Base-by-base conservation (phyloP, 2,797 vertebrate genomes). In the Threskiornis aethiopicus region DNA sequence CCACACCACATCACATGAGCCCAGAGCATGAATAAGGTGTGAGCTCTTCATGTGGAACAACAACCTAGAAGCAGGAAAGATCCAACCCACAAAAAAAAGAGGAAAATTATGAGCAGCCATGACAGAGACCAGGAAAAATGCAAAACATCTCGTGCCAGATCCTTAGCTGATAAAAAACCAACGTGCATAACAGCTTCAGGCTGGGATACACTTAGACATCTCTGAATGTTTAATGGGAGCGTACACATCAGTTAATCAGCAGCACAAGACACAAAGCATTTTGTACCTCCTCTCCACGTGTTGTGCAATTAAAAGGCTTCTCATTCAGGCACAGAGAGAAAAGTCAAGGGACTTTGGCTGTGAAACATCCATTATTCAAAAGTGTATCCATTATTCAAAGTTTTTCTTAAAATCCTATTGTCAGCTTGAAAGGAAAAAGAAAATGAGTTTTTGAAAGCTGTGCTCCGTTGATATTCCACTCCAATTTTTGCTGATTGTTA, bases 321-420 rank as follows among this genome's bases (percentile, higher is more conserved):
- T 93, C 93, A 69, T 96, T 95, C 94, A 94, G 73, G 86, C 94
- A 91, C 86, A 62, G 85, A 95, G 58, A 96, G 84, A 82, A 95
- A 96, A 97, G 88, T 84, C 96, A 97, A 87, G 94, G 94, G 89
- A 97, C 76, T 95, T 94, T 0, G 37, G 87, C 93, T 88, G 79
- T 59, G 70, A 76, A 90, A 13, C 90, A 97, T 97, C 86, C 93
- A 97, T 97, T 97, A 97, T 97, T 97, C 95, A 97, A 72, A 82
- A 96, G 82, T 71, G 37, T 93, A 97, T 97, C 92, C 93, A 96
- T 97, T 97, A 97, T 97, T 97, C 92, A 97, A 84, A 96, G 91
- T 94, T 96, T 94, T 96, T 66, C 87, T 95, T 96, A 95, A 95
- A 96, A 94, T 80, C 89, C 93, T 82, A 97, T 89, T 94, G 94